Evolutionary conservation across 2,888 invertebrate genomes (phyloP).

Genomic region (Lasius platythorax): DNA sequence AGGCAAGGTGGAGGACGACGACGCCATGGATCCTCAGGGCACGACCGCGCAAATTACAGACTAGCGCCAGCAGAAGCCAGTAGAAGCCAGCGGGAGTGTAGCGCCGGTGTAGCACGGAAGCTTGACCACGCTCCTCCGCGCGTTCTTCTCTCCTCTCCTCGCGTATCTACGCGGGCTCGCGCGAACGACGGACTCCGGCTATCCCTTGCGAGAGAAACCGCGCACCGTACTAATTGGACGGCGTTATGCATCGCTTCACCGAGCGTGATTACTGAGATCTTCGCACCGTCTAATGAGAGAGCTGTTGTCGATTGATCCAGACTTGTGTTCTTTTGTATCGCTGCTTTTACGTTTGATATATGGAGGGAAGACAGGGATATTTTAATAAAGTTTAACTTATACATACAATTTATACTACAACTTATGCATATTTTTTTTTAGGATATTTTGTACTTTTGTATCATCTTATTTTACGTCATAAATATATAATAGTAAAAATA

Average conservation of each 20-base stretch:
- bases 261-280: conserved; percentile 30
- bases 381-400: not conserved
- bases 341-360: not conserved
- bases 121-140: conserved; percentile 55
- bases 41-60: conserved; percentile 84
- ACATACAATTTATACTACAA: not conserved
- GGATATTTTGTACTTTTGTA: not conserved
- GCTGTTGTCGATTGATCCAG: not conserved
- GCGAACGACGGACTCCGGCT: conserved; percentile 34
- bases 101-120: conserved; percentile 75
- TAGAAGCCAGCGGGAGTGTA: conserved; percentile 64
- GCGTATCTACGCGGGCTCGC: conserved; percentile 9
- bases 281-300: not conserved
- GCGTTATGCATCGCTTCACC: conserved; percentile 38
- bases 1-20: conserved; percentile 55
- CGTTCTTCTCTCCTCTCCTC: conserved; percentile 25
- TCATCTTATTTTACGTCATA: not conserved
- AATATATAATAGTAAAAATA: not conserved
- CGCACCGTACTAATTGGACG: conserved; percentile 47
- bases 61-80: conserved; percentile 67
- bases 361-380: no score
- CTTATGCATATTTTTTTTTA: not conserved
- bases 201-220: conserved; percentile 23
- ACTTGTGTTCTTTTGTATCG: not conserved
- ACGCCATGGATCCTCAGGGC: conserved; percentile 77